A percentile compares a stretch with the other conserved stretches of the same genome.
phyloP scores from a whole-genome alignment of 2,797 vertebrate genomes.

The Siniperca undulata region DNA sequence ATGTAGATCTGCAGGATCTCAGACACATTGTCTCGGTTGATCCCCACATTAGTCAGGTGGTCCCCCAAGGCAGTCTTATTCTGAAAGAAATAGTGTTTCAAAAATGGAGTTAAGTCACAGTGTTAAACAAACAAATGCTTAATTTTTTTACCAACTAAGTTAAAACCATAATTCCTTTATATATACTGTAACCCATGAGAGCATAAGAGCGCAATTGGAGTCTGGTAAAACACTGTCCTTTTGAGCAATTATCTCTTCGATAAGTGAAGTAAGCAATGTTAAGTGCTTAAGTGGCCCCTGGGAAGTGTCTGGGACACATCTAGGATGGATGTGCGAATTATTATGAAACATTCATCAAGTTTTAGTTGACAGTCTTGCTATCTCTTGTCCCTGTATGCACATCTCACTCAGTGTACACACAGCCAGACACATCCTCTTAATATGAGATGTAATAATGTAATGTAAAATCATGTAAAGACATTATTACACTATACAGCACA shows the following conservation, averaged over 20 bases:
- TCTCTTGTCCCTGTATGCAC: background rate
- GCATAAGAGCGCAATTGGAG: background rate
- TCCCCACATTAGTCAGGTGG: slow-evolving; percentile 90
- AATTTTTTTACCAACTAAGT: background rate
- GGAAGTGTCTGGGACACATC: slow-evolving; percentile 20
- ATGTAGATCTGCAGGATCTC: slow-evolving; percentile 97
- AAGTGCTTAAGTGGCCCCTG: slow-evolving; percentile 12
- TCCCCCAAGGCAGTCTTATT: slow-evolving; percentile 94
- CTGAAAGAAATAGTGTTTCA: slow-evolving; percentile 72
- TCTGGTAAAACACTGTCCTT: slow-evolving; percentile 25
- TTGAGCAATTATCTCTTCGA: slow-evolving; percentile 30
- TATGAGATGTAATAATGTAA: slow-evolving; percentile 21
- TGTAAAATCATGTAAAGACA: slow-evolving; percentile 40
- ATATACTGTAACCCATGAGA: slow-evolving; percentile 20
- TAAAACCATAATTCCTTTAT: background rate
- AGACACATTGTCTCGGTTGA: slow-evolving; percentile 94
- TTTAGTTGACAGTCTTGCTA: background rate
- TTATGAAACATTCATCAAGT: slow-evolving; percentile 9
- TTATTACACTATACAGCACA: slow-evolving; percentile 42
- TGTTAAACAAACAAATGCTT: background rate
- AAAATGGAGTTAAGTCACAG: background rate
- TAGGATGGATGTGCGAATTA: slow-evolving; percentile 9
- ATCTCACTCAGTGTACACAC: background rate
- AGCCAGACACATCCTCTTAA: slow-evolving; percentile 1
- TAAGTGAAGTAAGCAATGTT: background rate